Conservation (phyloP, 1,140 invertebrate genomes). For the Anthonomus grandis region DNA sequence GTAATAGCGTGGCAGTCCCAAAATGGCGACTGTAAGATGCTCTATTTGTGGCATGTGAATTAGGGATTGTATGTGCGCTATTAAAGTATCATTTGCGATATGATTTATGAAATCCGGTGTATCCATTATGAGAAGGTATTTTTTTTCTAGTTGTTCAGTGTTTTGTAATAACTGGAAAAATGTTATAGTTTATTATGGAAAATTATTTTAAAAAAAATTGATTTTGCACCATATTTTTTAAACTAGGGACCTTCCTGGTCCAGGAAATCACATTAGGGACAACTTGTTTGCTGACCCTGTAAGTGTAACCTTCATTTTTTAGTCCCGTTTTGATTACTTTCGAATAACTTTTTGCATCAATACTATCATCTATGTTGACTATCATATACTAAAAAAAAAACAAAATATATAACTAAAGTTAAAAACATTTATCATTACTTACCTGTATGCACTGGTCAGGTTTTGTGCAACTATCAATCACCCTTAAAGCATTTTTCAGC, state of each 20-base stretch:
- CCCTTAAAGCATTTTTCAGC: conserved; percentile 39
- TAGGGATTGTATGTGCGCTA: conserved; percentile 37
- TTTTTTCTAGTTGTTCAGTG: conserved; percentile 26
- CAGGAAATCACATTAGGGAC: conserved; percentile 52
- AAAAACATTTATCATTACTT: conserved; percentile 20
- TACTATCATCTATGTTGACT: conserved; percentile 51
- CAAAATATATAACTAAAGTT: conserved; percentile 9
- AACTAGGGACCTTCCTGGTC: conserved; percentile 44
- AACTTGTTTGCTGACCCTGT: conserved; percentile 41
- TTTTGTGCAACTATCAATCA: conserved; percentile 47
- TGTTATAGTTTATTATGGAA: conserved; percentile 28
- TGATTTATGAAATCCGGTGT: conserved; percentile 46
- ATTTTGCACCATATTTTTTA: conserved; percentile 29
- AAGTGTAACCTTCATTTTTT: conserved; percentile 36
- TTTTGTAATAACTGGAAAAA: conserved; percentile 36
- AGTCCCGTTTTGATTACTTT: conserved; percentile 39
- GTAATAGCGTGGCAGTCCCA: conserved; percentile 52
- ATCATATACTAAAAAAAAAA: conserved; percentile 50
- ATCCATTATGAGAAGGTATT: conserved; percentile 50
- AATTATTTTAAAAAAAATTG: conserved; percentile 20
- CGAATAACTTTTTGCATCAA: conserved; percentile 44
- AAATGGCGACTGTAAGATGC: conserved; percentile 49
- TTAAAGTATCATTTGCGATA: conserved; percentile 44
- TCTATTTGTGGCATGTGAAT: conserved; percentile 35
- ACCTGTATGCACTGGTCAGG: conserved; percentile 58